These are phyloP conservation scores for Deladenus siricidicola DNA, from an alignment of 2,888 invertebrate species.

Conservation along the genomic window DNA sequence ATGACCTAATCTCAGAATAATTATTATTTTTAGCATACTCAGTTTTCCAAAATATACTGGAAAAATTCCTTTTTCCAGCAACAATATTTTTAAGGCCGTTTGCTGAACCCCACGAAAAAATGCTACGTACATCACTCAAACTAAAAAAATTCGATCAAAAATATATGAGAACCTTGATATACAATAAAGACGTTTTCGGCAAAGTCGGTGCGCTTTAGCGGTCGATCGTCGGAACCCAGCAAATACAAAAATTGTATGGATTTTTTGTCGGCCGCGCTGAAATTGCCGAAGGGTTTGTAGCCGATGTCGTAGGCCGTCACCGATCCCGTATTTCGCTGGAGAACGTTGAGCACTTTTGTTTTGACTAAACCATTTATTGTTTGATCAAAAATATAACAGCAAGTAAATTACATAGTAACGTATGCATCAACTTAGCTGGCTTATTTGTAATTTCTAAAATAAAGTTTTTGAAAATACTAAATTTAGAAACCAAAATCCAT, in stretches of 20 bases:
- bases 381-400: too few species aligned
- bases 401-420: too few species aligned
- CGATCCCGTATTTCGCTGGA: constrained; percentile 77
- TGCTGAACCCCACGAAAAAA: not conserved
- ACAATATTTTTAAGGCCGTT: too few species aligned
- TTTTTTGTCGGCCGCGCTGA: constrained; percentile 35
- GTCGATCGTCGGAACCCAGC: constrained; percentile 83
- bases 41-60: too few species aligned
- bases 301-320: constrained; percentile 92
- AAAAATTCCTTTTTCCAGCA: too few species aligned
- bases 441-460: too few species aligned
- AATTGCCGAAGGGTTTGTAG: constrained; percentile 57
- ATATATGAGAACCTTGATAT: constrained; percentile 61
- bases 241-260: constrained; percentile 69
- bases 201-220: constrained; percentile 69
- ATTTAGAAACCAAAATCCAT: too few species aligned
- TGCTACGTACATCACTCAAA: not conserved
- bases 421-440: too few species aligned
- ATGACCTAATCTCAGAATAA: too few species aligned
- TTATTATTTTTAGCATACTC: too few species aligned
- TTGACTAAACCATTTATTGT: too few species aligned
- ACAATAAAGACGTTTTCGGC: constrained; percentile 75
- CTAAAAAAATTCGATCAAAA: not conserved
- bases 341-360: constrained; percentile 74
- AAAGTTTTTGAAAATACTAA: too few species aligned